Evolutionary conservation across 2,888 invertebrate genomes (phyloP).

Genomic region (Hypomecis punctinalis): DNA sequence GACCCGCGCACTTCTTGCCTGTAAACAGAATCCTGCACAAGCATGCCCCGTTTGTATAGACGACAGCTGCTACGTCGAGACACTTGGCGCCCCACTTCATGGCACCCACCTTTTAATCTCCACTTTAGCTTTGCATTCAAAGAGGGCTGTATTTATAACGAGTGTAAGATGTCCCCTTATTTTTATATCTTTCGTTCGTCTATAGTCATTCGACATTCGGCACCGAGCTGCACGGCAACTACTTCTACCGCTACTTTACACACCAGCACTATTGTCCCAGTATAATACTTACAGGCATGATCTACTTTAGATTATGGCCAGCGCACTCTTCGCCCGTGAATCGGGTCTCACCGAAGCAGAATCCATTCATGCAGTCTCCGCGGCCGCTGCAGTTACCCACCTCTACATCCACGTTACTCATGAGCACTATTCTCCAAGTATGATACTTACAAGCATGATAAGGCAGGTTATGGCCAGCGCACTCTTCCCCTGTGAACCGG

Average conservation of each 20-base stretch:
- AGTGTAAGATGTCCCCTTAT: no score
- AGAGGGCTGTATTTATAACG: no score
- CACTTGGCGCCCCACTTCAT: not conserved
- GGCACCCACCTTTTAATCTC: no score
- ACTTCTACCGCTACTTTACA: no score
- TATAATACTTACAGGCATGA: constrained; percentile 58
- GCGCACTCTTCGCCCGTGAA: constrained; percentile 94
- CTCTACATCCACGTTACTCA: no score
- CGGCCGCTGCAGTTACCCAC: constrained; percentile 91
- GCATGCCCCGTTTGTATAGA: not conserved
- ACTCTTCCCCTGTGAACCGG: constrained; percentile 92
- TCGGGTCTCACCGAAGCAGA: constrained; percentile 95
- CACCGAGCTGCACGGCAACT: no score
- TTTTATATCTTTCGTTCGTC: no score
- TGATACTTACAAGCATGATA: constrained; percentile 79
- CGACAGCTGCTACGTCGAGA: not conserved
- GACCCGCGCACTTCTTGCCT: not conserved
- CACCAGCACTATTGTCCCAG: no score
- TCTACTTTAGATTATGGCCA: constrained; percentile 93
- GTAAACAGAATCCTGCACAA: not conserved
- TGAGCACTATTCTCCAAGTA: no score
- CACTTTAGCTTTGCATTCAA: no score
- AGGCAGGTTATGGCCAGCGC: constrained; percentile 92
- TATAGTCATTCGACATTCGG: no score
- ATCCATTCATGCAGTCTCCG: constrained; percentile 96